These are phyloP conservation scores for Burhinus bistriatus DNA, from an alignment of 2,113 vertebrate genomes.

Conservation along the genomic window DNA sequence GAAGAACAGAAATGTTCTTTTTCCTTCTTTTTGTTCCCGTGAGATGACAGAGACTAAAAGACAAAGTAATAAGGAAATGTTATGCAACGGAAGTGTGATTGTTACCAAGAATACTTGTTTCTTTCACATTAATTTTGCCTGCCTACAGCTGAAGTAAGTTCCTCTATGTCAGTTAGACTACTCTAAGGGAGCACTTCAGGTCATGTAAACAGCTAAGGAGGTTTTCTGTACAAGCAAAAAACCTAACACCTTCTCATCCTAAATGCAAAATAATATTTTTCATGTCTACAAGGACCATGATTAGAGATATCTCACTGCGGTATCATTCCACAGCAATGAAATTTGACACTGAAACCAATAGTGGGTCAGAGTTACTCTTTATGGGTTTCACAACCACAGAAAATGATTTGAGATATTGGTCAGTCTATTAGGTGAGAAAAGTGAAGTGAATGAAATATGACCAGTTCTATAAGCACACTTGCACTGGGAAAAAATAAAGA, in stretches of 20 bases:
- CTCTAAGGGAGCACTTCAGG: not conserved
- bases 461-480: not conserved
- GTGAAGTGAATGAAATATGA: not conserved
- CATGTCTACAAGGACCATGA: not conserved
- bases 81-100: not conserved
- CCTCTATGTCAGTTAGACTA: not conserved
- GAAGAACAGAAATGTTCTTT: not conserved
- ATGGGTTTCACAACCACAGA: not conserved
- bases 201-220: not conserved
- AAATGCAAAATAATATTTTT: not conserved
- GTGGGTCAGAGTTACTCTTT: not conserved
- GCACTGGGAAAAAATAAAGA: not conserved
- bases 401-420: not conserved
- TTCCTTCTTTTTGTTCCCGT: not conserved
- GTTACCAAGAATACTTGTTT: not conserved
- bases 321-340: not conserved
- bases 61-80: not conserved
- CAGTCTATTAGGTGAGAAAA: not conserved
- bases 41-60: not conserved
- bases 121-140: not conserved
- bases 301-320: not conserved
- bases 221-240: not conserved
- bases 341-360: not conserved
- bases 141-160: not conserved
- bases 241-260: rapidly evolving